Conservation (phyloP, 2,888 invertebrate species). For the Xestobium rufovillosum region DNA sequence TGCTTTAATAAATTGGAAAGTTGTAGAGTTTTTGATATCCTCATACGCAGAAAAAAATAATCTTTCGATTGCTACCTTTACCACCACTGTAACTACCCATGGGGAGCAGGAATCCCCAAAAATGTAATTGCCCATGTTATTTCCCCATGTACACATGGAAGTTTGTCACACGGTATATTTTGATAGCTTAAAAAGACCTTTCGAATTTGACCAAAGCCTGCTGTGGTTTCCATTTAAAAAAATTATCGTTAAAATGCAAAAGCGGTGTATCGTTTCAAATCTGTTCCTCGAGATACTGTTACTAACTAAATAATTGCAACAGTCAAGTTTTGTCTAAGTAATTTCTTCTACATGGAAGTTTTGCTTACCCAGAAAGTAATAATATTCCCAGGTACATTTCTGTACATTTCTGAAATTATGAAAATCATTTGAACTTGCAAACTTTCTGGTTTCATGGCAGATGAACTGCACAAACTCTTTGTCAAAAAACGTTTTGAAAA, state of each 20-base stretch:
- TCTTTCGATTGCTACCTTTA: too few relatives aligned
- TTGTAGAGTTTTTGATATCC: too few relatives aligned
- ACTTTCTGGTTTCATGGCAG: background rate
- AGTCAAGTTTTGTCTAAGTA: conserved; percentile 2
- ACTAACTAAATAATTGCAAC: conserved; percentile 1
- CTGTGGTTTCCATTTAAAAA: too few relatives aligned
- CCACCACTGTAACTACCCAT: too few relatives aligned
- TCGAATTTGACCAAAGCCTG: too few relatives aligned
- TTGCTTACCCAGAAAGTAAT: background rate
- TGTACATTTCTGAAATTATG: conserved; percentile 1
- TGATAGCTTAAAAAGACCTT: too few relatives aligned
- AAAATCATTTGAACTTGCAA: background rate
- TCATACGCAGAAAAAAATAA: too few relatives aligned
- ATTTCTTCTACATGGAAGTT: conserved; percentile 1
- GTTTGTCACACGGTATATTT: too few relatives aligned
- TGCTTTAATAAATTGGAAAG: too few relatives aligned
- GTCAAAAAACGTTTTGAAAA: conserved; percentile 1
- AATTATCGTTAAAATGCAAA: conserved; percentile 2
- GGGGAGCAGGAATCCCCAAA: too few relatives aligned
- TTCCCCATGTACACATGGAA: too few relatives aligned
- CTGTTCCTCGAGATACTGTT: conserved; percentile 1
- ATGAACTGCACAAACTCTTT: background rate
- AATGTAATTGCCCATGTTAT: too few relatives aligned
- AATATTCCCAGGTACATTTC: background rate
- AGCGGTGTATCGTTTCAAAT: conserved; percentile 1